Base-by-base conservation (phyloP, 2,888 invertebrate genomes). In the Microctonus brassicae region DNA sequence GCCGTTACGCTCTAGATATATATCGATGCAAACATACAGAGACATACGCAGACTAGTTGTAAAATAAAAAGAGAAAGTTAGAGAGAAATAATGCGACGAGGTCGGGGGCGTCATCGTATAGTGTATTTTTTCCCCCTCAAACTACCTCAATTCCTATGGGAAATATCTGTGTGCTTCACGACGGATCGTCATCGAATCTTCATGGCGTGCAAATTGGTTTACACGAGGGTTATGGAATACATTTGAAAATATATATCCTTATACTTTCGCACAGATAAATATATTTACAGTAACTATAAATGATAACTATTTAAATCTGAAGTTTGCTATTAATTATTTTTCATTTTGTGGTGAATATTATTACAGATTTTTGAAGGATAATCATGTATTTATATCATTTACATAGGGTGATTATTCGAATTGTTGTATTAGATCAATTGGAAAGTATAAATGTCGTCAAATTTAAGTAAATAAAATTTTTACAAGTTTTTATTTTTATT, bases 151-250 rank as follows among this genome's bases (percentile, higher is more conserved):
- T 83, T 86, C 87, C 86, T 84, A 83, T 86, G 87, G 87, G 87
- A 87, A 87, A 86, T 86, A 86, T 82, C 82, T 79, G 77, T 75
- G 78, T 72, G 74, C 80, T 81, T 76, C 69, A 75, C 75, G 74
- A 76, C 79, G 74, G 78, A 82, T 82, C 80, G 79, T 81, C 83
- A 80, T 79, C 77, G 73, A 80, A 77, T 80, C 80, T 83, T 82
- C 82, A 81, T 83, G 78, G 84, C 83, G 86, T 83, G 85, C 84
- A 86, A 87, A 87, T 86, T 86, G 86, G 85, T 87, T 87, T 86
- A 86, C 85, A 85, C 71, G 73, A 72, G 78, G 76, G 72, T 70
- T 72, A 61, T 26, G 55, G 10, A 22, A 29, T 53, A 33, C 17
- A 55, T 47, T 42, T 52, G 47, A 70, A 71, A 73, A 72, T 74